Base-by-base conservation (phyloP, 2,797 vertebrate species). In the Trichosurus vulpecula region DNA sequence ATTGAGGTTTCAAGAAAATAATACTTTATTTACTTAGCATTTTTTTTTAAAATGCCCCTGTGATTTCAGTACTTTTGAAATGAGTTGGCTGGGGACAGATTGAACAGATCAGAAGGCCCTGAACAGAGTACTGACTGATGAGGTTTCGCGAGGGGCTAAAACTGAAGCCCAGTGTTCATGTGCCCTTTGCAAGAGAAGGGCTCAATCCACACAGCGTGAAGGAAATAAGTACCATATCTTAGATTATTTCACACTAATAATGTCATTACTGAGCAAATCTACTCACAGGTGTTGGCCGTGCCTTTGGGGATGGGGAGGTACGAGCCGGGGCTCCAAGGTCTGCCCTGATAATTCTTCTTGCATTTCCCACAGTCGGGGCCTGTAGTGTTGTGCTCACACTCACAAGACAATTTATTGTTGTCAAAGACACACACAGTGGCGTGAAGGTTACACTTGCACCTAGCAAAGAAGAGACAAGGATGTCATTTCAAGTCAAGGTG, bases 271-370 rank as follows among this genome's bases (percentile, higher is more conserved):
- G 61, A 57, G 95, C 81, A 94, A 51, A 96, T 95, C 54, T 99
- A 99, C 99, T 99, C 99, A 99, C 99, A 99, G 99, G 99, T 99
- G 99, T 99, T 99, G 96, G 99, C 99, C 22, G 99, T 99, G 99
- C 99, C 99, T 98, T 99, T 99, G 96, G 99, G 99, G 98, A 99
- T 99, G 97, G 99, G 99, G 96, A 99, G 99, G 97, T 99, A 99
- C 81, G 99, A 99, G 97, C 99, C 99, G 6, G 99, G 98, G 52
- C 99, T 99, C 99, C 99, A 99, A 0, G 99, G 99, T 91, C 99
- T 99, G 94, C 99, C 99, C 99, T 99, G 99, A 98, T 99, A 99
- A 97, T 99, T 99, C 99, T 99, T 99, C 99, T 99, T 99, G 98
- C 99, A 99, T 98, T 99, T 99, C 94, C 99, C 99, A 74, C 99